Evolutionary conservation across 2,888 invertebrate genomes (phyloP).

Genomic region (Tetragonisca angustula): DNA sequence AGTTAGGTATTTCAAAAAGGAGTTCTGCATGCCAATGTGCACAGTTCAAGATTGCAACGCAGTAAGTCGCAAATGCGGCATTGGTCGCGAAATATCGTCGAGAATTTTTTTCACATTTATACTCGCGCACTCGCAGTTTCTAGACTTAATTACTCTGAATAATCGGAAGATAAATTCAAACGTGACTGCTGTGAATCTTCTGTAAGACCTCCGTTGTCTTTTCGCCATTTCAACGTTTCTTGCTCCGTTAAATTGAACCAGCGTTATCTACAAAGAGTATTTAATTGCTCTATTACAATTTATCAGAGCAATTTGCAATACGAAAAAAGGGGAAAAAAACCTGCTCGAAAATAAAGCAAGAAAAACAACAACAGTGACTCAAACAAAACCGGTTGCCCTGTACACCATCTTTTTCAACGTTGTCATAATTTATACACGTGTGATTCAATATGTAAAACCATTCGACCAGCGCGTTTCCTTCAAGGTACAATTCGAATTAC

Average conservation of each 20-base stretch:
- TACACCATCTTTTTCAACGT: not conserved
- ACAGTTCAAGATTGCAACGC: constrained; percentile 9
- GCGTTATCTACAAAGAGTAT: not conserved
- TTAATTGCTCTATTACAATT: not conserved
- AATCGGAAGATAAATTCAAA: not conserved
- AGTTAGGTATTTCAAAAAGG: not conserved
- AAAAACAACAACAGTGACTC: constrained; percentile 24
- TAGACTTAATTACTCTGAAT: too few relatives aligned
- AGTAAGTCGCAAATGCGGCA: not conserved
- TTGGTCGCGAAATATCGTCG: not conserved
- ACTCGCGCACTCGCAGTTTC: too few relatives aligned
- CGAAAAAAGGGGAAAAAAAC: not conserved
- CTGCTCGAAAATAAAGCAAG: not conserved
- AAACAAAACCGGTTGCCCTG: constrained; percentile 40
- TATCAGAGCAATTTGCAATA: constrained; percentile 9
- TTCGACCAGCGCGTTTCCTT: not conserved
- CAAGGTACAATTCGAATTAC: not conserved
- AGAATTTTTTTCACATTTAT: too few relatives aligned
- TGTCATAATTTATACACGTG: not conserved
- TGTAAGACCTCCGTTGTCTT: not conserved
- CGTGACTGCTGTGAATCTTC: not conserved
- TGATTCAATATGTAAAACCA: not conserved
- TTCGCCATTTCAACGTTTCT: constrained; percentile 7
- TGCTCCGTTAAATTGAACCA: constrained; percentile 20
- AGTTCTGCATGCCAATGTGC: constrained; percentile 22